Evolutionary conservation across 2,797 vertebrate species (phyloP).

Genomic region (Sebastes iracundus): DNA sequence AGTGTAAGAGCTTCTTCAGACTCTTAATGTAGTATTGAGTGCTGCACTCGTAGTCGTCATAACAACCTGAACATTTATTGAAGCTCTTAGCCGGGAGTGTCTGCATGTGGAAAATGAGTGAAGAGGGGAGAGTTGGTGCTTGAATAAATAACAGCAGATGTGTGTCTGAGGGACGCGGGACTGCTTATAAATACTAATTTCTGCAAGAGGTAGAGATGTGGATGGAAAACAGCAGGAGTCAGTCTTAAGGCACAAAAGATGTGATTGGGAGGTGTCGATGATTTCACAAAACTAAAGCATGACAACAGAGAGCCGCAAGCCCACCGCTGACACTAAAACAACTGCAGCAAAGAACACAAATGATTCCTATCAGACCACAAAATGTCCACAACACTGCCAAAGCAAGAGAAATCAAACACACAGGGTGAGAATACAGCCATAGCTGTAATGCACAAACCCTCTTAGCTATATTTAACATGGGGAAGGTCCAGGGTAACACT

Average conservation of each 20-base stretch:
- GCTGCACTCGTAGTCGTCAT: constrained; percentile 65
- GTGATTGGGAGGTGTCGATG: neutral
- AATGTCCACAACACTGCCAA: neutral
- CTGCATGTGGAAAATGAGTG: constrained; percentile 50
- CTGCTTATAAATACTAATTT: constrained; percentile 34
- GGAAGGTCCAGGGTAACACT: constrained; percentile 10
- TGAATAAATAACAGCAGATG: constrained; percentile 31
- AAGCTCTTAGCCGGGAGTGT: constrained; percentile 58
- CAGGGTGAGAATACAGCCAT: neutral
- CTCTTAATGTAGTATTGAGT: constrained; percentile 57
- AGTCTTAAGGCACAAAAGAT: neutral
- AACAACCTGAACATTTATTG: constrained; percentile 71
- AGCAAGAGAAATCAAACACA: neutral
- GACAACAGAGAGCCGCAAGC: neutral
- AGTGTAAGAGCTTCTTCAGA: constrained; percentile 49
- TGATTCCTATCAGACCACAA: constrained; percentile 1
- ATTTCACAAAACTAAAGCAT: constrained; percentile 14
- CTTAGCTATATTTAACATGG: neutral
- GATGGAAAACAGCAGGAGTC: neutral
- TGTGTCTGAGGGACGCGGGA: constrained; percentile 25
- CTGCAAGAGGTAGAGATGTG: neutral
- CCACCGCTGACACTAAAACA: neutral
- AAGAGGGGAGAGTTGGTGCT: constrained; percentile 22
- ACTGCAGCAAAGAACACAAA: constrained; percentile 1
- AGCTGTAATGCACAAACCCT: constrained; percentile 2